A percentile compares a stretch with the other conserved stretches of the same genome.
phyloP scores from a whole-genome alignment of 2,797 vertebrate species.

The Botia almorhae region DNA sequence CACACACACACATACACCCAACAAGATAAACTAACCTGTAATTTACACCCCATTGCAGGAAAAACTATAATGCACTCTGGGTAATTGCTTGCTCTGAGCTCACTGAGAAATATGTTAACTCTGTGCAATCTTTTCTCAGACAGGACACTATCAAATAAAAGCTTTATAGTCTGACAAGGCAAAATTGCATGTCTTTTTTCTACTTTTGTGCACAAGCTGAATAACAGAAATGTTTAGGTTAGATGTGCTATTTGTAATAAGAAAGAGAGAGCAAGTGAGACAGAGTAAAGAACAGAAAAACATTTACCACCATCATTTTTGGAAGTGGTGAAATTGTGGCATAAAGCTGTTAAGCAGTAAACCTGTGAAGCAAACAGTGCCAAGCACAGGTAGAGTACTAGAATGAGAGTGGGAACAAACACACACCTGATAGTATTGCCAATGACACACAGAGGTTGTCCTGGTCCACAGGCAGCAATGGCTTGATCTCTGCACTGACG shows the following conservation, averaged over 20 bases:
- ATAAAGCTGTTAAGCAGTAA: neutral
- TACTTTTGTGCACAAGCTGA: slow-evolving; percentile 26
- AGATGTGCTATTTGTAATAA: slow-evolving; percentile 27
- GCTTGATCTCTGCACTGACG: slow-evolving; percentile 92
- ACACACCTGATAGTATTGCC: slow-evolving; percentile 94
- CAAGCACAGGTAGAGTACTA: neutral
- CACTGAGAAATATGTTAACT: slow-evolving; percentile 63
- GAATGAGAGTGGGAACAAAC: slow-evolving; percentile 8
- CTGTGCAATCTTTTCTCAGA: slow-evolving; percentile 52
- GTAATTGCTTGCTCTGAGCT: slow-evolving; percentile 61
- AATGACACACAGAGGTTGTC: slow-evolving; percentile 90
- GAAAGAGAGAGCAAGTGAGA: slow-evolving; percentile 1
- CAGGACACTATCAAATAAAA: slow-evolving; percentile 46
- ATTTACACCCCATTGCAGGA: slow-evolving; percentile 63
- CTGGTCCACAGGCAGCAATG: slow-evolving; percentile 89
- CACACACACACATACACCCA: slow-evolving; percentile 49
- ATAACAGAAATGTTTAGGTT: slow-evolving; percentile 38
- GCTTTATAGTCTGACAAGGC: slow-evolving; percentile 36
- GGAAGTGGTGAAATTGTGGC: neutral
- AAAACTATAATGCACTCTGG: slow-evolving; percentile 61
- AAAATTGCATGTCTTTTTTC: slow-evolving; percentile 25
- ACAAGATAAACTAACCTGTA: slow-evolving; percentile 64
- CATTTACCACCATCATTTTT: slow-evolving; percentile 3
- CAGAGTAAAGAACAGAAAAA: slow-evolving; percentile 15
- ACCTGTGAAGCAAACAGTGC: neutral